Conservation (phyloP, 2,888 invertebrate species). For the Hirtodrosophila trivittata region DNA sequence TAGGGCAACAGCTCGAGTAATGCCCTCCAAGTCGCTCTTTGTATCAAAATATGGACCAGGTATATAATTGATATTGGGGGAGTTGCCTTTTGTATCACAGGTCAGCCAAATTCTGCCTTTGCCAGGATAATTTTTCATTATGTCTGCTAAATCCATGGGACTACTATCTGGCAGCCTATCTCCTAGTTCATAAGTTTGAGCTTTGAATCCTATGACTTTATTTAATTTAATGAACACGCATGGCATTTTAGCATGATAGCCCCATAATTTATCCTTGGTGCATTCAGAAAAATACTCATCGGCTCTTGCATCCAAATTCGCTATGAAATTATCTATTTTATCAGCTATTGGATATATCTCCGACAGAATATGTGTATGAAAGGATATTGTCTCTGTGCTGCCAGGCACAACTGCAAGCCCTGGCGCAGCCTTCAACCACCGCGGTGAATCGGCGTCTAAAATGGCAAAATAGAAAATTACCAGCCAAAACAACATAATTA, state of each 20-base stretch:
- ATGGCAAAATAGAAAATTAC: conserved; percentile 15
- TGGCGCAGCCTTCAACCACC: conserved; percentile 36
- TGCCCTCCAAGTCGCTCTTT: conserved; percentile 12
- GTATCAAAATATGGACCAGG: conserved; percentile 57
- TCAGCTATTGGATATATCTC: conserved; percentile 35
- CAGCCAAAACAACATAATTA: conserved; percentile 9
- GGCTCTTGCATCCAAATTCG: conserved; percentile 1
- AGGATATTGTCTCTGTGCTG: conserved; percentile 16
- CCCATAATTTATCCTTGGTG: conserved; percentile 58
- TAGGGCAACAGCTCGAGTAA: conserved; percentile 49
- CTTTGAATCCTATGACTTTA: conserved; percentile 38
- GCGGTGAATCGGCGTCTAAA: conserved; percentile 9
- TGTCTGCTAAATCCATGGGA: conserved; percentile 6
- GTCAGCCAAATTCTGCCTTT: conserved; percentile 54
- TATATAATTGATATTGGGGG: conserved; percentile 29
- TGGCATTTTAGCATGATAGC: conserved; percentile 36
- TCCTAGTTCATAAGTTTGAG: conserved; percentile 44
- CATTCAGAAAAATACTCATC: no score
- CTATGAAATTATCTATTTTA: conserved; percentile 36
- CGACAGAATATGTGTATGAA: background rate
- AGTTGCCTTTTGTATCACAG: conserved; percentile 8
- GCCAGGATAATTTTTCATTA: conserved; percentile 20
- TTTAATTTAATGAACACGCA: conserved; percentile 60
- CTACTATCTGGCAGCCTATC: conserved; percentile 24
- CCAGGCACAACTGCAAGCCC: conserved; percentile 50